Percentiles rank a stretch among this genome's conserved stretches.
Evolutionary conservation across 2,797 vertebrate species (phyloP).

Genomic region (Furcifer pardalis): DNA sequence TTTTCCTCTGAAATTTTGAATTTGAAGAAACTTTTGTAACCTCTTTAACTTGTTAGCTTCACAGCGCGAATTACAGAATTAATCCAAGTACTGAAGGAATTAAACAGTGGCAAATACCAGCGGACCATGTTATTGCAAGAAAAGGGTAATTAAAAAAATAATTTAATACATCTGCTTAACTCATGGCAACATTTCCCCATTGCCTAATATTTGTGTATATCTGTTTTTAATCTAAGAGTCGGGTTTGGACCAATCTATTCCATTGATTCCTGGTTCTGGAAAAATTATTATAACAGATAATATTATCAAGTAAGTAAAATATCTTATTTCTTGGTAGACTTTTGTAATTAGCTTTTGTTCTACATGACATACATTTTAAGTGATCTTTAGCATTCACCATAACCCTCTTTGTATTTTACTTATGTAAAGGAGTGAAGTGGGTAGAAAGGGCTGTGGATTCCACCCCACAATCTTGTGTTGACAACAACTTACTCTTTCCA

Average conservation of each 20-base stretch:
- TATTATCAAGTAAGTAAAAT: constrained; percentile 88
- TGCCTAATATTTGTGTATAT: constrained; percentile 54
- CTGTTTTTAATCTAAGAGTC: constrained; percentile 70
- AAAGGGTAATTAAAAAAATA: constrained; percentile 78
- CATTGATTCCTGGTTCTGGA: constrained; percentile 89
- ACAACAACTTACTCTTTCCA: neutral
- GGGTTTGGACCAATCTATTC: constrained; percentile 70
- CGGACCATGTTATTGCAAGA: constrained; percentile 93
- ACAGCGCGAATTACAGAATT: constrained; percentile 95
- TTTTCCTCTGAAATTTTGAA: neutral
- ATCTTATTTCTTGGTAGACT: neutral
- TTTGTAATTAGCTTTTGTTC: neutral
- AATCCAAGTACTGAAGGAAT: constrained; percentile 93
- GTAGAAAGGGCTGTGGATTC: neutral
- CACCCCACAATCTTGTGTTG: neutral
- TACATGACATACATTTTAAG: neutral
- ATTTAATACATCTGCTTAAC: neutral
- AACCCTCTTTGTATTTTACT: neutral
- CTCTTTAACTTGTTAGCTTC: constrained; percentile 79
- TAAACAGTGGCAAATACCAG: constrained; percentile 93
- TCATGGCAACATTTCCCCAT: constrained; percentile 12
- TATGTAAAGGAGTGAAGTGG: neutral
- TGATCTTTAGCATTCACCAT: neutral
- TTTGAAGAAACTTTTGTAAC: constrained; percentile 6
- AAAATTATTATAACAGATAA: constrained; percentile 88